Conservation (phyloP, 2,113 vertebrate species). For the Lathamus discolor region DNA sequence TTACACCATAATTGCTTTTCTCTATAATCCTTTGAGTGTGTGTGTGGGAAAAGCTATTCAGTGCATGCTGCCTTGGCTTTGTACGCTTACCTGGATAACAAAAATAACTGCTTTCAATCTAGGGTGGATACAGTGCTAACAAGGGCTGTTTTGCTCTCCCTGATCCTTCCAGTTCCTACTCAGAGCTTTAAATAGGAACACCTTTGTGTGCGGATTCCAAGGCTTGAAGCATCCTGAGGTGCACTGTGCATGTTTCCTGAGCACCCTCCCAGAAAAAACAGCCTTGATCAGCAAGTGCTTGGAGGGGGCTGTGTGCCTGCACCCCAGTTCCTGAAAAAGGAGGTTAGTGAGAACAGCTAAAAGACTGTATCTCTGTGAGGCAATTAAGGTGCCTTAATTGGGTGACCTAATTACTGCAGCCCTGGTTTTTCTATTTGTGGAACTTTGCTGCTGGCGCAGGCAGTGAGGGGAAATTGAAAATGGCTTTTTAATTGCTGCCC, state of each 20-base stretch:
- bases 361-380: background rate
- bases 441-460: background rate
- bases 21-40: background rate
- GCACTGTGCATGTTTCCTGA: fast-evolving
- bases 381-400: constrained; percentile 45
- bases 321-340: background rate
- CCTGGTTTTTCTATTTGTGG: constrained; percentile 23
- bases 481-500: background rate
- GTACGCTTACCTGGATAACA: background rate
- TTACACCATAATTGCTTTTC: background rate
- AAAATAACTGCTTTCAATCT: background rate
- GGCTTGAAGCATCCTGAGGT: background rate
- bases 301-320: background rate
- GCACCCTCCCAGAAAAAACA: background rate
- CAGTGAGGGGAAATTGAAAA: background rate
- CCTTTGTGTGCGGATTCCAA: background rate
- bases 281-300: background rate
- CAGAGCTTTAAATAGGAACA: background rate
- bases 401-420: constrained; percentile 35
- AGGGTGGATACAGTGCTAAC: background rate
- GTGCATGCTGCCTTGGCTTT: background rate
- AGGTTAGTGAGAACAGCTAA: background rate
- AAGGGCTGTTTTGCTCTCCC: background rate
- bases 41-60: fast-evolving
- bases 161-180: background rate